Conservation (phyloP, 2,888 invertebrate species). For the Helicoverpa assulta region DNA sequence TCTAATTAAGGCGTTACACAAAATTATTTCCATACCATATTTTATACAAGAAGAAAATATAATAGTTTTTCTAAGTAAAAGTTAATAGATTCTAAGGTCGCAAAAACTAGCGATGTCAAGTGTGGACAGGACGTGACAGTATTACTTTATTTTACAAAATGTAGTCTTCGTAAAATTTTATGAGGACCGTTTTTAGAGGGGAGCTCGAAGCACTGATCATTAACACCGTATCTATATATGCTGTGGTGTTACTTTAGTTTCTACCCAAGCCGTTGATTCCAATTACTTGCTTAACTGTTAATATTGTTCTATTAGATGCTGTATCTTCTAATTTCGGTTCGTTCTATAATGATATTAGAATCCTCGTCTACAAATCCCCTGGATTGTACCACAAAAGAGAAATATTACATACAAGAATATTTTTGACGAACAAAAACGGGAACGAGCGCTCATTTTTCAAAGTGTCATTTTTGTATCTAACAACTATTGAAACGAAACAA, state of each 20-base stretch:
- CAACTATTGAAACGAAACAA: slow-evolving; percentile 36
- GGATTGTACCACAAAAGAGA: slow-evolving; percentile 25
- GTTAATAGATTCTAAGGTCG: slow-evolving; percentile 59
- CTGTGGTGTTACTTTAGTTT: slow-evolving; percentile 66
- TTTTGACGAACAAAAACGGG: slow-evolving; percentile 10
- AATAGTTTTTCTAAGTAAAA: slow-evolving; percentile 41
- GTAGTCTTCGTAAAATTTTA: slow-evolving; percentile 86
- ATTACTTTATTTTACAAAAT: slow-evolving; percentile 84
- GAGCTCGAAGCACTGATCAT: slow-evolving; percentile 71
- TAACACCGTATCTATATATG: slow-evolving; percentile 77
- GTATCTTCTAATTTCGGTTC: slow-evolving; percentile 63
- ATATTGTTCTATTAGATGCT: slow-evolving; percentile 70
- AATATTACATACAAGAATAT: slow-evolving; percentile 10
- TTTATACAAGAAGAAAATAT: neutral
- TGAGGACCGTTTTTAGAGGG: slow-evolving; percentile 77
- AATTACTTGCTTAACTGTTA: slow-evolving; percentile 79
- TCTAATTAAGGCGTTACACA: neutral
- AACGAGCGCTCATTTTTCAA: slow-evolving; percentile 13
- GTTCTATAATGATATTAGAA: slow-evolving; percentile 57
- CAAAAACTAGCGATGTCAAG: slow-evolving; percentile 68
- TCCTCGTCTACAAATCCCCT: slow-evolving; percentile 17
- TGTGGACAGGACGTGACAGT: slow-evolving; percentile 65
- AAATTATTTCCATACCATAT: neutral
- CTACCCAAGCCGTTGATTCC: slow-evolving; percentile 78
- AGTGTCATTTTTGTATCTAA: slow-evolving; percentile 21